These are phyloP conservation scores for Rissa tridactyla DNA, from an alignment of 2,113 vertebrate genomes.

Conservation along the genomic window DNA sequence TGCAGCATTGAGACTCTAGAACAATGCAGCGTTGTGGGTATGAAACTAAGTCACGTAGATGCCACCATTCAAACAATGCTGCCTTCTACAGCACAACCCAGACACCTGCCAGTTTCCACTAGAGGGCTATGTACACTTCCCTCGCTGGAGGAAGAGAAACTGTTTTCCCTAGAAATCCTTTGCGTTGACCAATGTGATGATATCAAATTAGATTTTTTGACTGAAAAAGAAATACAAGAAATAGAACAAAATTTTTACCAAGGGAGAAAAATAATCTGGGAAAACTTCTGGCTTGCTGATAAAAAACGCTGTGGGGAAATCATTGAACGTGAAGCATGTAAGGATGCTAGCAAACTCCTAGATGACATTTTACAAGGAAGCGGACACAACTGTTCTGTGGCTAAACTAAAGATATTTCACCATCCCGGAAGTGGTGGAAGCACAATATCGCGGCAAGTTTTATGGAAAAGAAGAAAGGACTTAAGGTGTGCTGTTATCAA, in stretches of 20 bases:
- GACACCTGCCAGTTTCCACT: slow-evolving; percentile 70
- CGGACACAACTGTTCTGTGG: slow-evolving; percentile 52
- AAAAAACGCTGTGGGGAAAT: slow-evolving; percentile 71
- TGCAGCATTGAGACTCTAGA: slow-evolving; percentile 70
- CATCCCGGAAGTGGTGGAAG: slow-evolving; percentile 88
- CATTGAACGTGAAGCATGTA: slow-evolving; percentile 78
- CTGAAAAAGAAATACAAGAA: slow-evolving; percentile 59
- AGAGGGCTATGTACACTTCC: slow-evolving; percentile 71
- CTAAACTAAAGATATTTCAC: slow-evolving; percentile 80
- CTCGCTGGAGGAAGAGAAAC: slow-evolving; percentile 72
- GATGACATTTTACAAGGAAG: slow-evolving; percentile 26
- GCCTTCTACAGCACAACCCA: slow-evolving; percentile 30
- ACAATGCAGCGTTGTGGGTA: slow-evolving; percentile 75
- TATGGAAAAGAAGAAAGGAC: slow-evolving; percentile 79
- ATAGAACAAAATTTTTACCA: slow-evolving; percentile 77
- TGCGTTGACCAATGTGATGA: slow-evolving; percentile 76
- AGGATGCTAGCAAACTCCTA: slow-evolving; percentile 60
- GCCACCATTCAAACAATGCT: slow-evolving; percentile 73
- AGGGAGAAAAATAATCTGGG: slow-evolving; percentile 79
- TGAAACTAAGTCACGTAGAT: slow-evolving; percentile 81
- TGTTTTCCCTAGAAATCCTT: slow-evolving; percentile 79
- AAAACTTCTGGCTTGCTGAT: slow-evolving; percentile 84
- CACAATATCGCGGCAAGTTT: slow-evolving; percentile 81
- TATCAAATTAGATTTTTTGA: slow-evolving; percentile 41
- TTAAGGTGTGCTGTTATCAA: slow-evolving; percentile 80